A percentile compares a stretch with the other conserved stretches of the same genome.
Conservation (phyloP, 2,113 vertebrate species). For the Myotis davidii region DNA sequence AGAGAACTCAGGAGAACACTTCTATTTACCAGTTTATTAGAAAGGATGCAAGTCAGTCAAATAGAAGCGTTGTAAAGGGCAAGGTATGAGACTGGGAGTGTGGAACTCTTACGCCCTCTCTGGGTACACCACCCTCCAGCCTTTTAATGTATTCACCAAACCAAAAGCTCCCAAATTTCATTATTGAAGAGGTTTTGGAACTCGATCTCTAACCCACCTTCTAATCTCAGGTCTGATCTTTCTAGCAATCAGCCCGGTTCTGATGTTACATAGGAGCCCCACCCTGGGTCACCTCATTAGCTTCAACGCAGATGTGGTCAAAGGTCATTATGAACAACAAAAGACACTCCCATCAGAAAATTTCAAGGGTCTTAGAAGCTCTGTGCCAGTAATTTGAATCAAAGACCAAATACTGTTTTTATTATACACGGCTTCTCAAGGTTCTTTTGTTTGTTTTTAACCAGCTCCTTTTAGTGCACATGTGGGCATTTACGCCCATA, state of each 20-base stretch:
- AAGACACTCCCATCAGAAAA: background rate
- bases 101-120: background rate
- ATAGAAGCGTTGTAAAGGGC: too few species aligned
- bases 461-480: background rate
- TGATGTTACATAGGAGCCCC: background rate
- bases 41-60: background rate
- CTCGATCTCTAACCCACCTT: background rate
- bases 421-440: background rate
- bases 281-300: background rate
- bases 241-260: background rate
- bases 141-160: background rate
- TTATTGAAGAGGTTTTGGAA: background rate
- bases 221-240: background rate
- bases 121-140: background rate
- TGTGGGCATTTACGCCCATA: background rate
- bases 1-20: background rate
- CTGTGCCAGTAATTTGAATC: background rate
- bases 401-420: background rate
- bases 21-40: background rate
- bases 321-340: background rate
- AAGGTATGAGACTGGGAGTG: fast-evolving
- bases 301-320: background rate
- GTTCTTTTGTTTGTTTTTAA: conserved; percentile 10
- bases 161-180: background rate
- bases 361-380: background rate